Base-by-base conservation (phyloP, 2,113 vertebrate species). In the Acanthochromis polyacanthus region DNA sequence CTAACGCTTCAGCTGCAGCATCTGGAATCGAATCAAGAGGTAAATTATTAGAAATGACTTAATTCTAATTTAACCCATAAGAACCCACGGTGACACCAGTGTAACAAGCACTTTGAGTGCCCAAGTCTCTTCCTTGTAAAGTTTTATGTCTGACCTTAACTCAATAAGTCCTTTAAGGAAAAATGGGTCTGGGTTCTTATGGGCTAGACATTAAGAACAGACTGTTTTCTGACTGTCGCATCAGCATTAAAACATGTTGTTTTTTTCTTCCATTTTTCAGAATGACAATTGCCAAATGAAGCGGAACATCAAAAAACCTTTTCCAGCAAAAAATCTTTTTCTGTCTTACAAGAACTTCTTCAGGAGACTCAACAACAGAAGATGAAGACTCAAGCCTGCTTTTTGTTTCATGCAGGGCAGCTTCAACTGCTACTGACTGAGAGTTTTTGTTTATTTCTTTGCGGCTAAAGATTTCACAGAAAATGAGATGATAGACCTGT, bases 1-100 rank as follows among this genome's bases (percentile, higher is more conserved):
- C 78, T 93, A 2, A 0, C 6, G 0, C 0, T 0, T 77, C 7
- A 78, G 52, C 46, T 90, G 4, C 0, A 23, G 0, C 0, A 0
- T 4, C 38, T 81, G 36, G 1, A 0, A 25, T 0, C 0, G 10
- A 0, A 3, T 4, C 1, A 1, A 2, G 0, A 4, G 4, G 90
- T 89, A 1, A 57, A 73, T 3, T 5, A 43, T 16, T 20, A 8
- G 16, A 57, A 81, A 40, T 4, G 58, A 55, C 32, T 25, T 4
- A 10, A 50, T 10, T 12, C 14, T 43, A 8, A 40, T 48, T n/a
- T n/a, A n/a, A n/a, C n/a, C n/a, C n/a, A n/a, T n/a, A n/a, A n/a
- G n/a, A n/a, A n/a, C n/a, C n/a, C n/a, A n/a, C n/a, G n/a, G n/a
- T n/a, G n/a, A n/a, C n/a, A n/a, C n/a, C n/a, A n/a, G n/a, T n/a